Conservation (phyloP, 2,888 invertebrate genomes). For the Spicauda simplicius region DNA sequence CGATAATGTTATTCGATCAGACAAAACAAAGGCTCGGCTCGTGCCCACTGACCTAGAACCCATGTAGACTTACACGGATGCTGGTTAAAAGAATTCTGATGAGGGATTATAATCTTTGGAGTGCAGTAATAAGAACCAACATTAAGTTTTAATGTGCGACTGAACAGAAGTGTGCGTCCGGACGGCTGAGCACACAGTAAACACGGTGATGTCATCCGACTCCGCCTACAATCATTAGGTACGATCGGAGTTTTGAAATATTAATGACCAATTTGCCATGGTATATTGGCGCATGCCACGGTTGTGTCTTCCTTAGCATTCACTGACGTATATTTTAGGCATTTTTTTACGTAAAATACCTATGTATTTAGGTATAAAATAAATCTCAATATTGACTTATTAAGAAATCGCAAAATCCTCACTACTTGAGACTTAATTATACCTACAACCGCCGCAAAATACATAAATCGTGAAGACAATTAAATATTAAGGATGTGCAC, state of each 20-base stretch:
- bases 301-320: not conserved
- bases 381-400: too few relatives aligned
- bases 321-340: not conserved
- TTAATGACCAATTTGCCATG: constrained; percentile 31
- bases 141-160: constrained; percentile 4
- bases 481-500: too few relatives aligned
- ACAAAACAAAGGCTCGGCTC: constrained; percentile 46
- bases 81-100: constrained; percentile 11
- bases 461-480: too few relatives aligned
- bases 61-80: constrained; percentile 54
- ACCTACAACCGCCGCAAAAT: too few relatives aligned
- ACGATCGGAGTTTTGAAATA: constrained; percentile 45
- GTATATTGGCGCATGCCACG: constrained; percentile 20
- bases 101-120: constrained; percentile 12
- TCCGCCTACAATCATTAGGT: constrained; percentile 58
- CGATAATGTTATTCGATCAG: constrained; percentile 26
- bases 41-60: constrained; percentile 70
- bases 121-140: constrained; percentile 24
- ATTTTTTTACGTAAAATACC: not conserved
- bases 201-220: constrained; percentile 69
- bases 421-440: too few relatives aligned
- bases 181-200: constrained; percentile 51
- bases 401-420: too few relatives aligned
- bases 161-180: constrained; percentile 47
- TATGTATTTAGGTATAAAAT: too few relatives aligned